These are phyloP conservation scores for Phylloscopus trochilus DNA, from an alignment of 2,113 vertebrate genomes.

Conservation along the genomic window DNA sequence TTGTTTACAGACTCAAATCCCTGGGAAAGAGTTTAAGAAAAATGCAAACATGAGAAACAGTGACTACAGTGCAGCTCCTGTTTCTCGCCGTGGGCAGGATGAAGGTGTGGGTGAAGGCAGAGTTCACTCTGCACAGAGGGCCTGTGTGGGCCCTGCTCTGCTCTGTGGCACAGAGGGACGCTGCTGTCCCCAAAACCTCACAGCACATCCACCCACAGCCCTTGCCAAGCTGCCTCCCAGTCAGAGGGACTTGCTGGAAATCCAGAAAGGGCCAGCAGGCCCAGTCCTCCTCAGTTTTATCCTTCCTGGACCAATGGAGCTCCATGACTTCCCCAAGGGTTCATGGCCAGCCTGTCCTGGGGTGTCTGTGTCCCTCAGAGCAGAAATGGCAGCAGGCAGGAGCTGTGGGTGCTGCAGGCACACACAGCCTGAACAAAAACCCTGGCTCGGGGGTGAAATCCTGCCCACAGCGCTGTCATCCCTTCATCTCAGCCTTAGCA, in stretches of 20 bases:
- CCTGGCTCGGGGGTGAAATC: background rate
- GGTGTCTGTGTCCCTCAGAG: background rate
- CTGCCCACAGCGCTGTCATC: background rate
- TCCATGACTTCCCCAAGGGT: background rate
- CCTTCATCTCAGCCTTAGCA: constrained; percentile 10
- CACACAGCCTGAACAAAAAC: background rate
- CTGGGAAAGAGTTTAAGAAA: no score
- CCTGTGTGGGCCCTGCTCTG: background rate
- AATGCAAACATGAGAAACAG: no score
- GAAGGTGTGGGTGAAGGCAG: background rate
- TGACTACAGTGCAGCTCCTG: no score
- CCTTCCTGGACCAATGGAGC: background rate
- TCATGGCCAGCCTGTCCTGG: background rate
- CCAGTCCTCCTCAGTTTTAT: background rate
- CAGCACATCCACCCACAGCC: fast-evolving
- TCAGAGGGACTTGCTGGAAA: background rate
- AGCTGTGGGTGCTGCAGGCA: background rate
- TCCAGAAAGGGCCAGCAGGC: background rate
- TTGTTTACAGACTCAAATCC: no score
- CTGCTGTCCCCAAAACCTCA: background rate
- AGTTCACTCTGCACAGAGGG: background rate
- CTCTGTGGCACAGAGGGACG: background rate
- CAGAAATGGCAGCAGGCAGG: background rate
- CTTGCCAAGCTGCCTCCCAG: background rate
- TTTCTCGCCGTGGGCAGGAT: background rate